Evolutionary conservation across 2,797 vertebrate genomes (phyloP).

Genomic region (Toxotes lorentzi): DNA sequence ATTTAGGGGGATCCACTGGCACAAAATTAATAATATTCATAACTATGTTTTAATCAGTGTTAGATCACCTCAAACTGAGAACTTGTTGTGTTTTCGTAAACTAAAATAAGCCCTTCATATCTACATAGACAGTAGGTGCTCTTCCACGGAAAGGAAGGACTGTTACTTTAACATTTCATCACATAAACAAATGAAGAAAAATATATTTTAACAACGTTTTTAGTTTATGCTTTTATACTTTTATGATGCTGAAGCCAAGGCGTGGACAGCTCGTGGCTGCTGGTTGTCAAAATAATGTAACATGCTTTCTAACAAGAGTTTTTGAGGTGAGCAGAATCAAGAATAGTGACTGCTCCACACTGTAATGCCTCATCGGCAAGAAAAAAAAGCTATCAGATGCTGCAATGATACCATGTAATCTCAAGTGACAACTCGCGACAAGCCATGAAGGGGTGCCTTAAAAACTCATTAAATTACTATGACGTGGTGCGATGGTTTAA

Average conservation of each 20-base stretch:
- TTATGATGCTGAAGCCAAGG: background rate
- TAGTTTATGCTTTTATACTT: background rate
- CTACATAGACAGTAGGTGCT: no score
- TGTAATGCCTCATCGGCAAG: no score
- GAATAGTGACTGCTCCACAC: background rate
- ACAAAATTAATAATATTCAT: no score
- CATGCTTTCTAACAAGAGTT: background rate
- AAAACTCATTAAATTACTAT: no score
- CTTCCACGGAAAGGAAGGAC: no score
- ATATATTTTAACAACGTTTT: background rate
- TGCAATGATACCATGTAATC: background rate
- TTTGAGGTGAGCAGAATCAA: background rate
- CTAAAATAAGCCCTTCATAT: no score
- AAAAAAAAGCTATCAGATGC: background rate
- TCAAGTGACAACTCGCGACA: background rate
- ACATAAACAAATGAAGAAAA: background rate
- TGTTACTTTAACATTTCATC: background rate
- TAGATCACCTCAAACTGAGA: no score
- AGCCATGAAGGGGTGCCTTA: no score
- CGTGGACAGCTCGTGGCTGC: background rate
- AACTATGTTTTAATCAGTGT: no score
- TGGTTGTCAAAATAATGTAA: background rate
- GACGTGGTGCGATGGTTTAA: no score
- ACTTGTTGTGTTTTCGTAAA: no score
- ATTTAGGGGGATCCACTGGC: no score